Percentiles rank a stretch among this genome's conserved stretches.
phyloP scores from a whole-genome alignment of 2,113 vertebrate genomes.

The Cheirogaleus medius region DNA sequence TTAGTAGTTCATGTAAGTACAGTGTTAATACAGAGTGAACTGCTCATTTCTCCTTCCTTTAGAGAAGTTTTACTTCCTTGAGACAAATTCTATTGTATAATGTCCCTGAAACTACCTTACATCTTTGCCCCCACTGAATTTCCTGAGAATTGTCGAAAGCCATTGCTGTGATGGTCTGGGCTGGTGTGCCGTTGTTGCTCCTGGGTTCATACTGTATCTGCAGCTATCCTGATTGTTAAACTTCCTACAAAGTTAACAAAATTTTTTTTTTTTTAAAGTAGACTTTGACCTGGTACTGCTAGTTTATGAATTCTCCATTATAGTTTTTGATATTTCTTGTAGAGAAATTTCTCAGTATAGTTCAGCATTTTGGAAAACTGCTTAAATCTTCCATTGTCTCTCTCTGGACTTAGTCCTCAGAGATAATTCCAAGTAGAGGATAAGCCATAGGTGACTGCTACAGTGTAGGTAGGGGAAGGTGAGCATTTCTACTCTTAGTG shows the following conservation, averaged over 20 bases:
- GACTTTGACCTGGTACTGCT: background rate
- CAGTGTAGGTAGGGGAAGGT: background rate
- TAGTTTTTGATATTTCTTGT: background rate
- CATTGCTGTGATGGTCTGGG: background rate
- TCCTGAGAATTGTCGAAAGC: background rate
- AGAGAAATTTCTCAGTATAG: background rate
- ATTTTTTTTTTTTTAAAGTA: background rate
- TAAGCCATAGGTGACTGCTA: background rate
- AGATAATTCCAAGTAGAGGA: background rate
- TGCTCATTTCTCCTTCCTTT: conserved; percentile 58
- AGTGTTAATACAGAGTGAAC: conserved; percentile 73
- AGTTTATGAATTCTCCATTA: background rate
- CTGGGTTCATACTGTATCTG: background rate
- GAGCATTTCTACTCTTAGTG: background rate
- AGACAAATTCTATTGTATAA: conserved; percentile 23
- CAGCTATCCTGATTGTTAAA: background rate
- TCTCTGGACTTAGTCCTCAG: background rate
- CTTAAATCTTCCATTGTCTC: background rate
- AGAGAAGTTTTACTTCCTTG: background rate
- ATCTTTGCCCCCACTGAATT: background rate
- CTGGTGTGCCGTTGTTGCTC: background rate
- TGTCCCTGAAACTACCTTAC: conserved; percentile 17
- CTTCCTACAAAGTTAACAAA: background rate
- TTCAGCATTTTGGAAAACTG: background rate
- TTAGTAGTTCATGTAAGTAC: conserved; percentile 80